Conservation (phyloP, 2,888 invertebrate species). For the Congeria kusceri region DNA sequence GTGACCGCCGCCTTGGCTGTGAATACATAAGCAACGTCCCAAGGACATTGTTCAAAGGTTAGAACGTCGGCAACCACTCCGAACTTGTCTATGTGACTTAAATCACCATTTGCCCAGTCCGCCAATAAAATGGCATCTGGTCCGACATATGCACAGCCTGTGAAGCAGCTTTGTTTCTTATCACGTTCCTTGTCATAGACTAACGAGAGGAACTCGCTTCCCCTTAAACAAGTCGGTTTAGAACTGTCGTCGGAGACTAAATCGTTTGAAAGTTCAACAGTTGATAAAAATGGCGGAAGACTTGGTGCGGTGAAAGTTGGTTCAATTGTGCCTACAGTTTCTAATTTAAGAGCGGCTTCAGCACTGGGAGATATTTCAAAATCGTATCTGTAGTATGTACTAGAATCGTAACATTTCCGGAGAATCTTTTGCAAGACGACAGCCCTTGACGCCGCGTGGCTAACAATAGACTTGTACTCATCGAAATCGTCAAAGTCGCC, state of each 20-base stretch:
- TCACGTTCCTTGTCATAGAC: neutral
- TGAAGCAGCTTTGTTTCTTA: constrained; percentile 34
- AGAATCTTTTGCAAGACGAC: constrained; percentile 11
- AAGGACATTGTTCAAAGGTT: constrained; percentile 46
- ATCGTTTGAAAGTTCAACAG: neutral
- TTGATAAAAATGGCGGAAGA: constrained; percentile 51
- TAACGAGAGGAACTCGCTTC: neutral
- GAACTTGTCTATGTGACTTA: constrained; percentile 51
- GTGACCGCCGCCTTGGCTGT: constrained; percentile 51
- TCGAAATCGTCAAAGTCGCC: constrained; percentile 32
- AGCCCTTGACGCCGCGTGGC: neutral
- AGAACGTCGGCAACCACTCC: constrained; percentile 49
- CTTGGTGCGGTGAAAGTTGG: constrained; percentile 11
- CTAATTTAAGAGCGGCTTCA: neutral
- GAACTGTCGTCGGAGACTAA: too few relatives aligned
- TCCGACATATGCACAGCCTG: constrained; percentile 54
- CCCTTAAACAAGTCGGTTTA: neutral
- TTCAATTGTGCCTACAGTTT: constrained; percentile 17
- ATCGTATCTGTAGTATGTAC: constrained; percentile 1
- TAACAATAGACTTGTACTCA: constrained; percentile 28
- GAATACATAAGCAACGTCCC: constrained; percentile 47
- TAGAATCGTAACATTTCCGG: neutral
- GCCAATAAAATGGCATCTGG: constrained; percentile 44
- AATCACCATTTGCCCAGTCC: constrained; percentile 52
- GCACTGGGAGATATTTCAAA: constrained; percentile 1